Conservation (phyloP, 1,140 invertebrate species). For the Aphidius gifuensis region DNA sequence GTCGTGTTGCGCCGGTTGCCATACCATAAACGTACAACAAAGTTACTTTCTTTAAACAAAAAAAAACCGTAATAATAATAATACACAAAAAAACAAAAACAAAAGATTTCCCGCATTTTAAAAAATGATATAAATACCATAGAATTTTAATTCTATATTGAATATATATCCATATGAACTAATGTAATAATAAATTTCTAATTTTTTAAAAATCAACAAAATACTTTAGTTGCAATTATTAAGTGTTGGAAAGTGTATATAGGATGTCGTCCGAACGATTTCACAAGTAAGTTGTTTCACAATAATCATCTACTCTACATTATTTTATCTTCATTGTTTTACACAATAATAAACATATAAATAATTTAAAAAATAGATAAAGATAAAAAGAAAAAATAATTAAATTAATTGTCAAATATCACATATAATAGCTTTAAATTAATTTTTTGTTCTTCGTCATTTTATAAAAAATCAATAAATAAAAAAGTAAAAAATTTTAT, state of each 20-base stretch:
- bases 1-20: slow-evolving; percentile 12
- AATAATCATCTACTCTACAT: neutral
- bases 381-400: no score
- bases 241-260: slow-evolving; percentile 2
- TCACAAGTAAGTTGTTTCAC: slow-evolving; percentile 47
- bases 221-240: slow-evolving; percentile 7
- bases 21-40: slow-evolving; percentile 1
- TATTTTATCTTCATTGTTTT: neutral
- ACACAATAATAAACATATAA: no score
- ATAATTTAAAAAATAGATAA: no score
- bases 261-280: slow-evolving; percentile 51
- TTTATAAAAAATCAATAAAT: no score
- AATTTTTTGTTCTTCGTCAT: no score
- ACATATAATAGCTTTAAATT: no score
- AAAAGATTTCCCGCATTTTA: no score
- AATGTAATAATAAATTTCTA: neutral
- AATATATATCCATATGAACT: no score
- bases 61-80: no score
- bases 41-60: neutral
- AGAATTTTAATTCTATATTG: neutral
- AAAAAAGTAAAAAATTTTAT: no score
- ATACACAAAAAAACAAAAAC: no score
- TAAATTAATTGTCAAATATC: no score
- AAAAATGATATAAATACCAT: neutral
- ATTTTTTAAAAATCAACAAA: neutral